Evolutionary conservation across 2,797 vertebrate genomes (phyloP), one percentile per base, ranked within the genome.

Genomic region (Lithobates sylvaticus): DNA sequence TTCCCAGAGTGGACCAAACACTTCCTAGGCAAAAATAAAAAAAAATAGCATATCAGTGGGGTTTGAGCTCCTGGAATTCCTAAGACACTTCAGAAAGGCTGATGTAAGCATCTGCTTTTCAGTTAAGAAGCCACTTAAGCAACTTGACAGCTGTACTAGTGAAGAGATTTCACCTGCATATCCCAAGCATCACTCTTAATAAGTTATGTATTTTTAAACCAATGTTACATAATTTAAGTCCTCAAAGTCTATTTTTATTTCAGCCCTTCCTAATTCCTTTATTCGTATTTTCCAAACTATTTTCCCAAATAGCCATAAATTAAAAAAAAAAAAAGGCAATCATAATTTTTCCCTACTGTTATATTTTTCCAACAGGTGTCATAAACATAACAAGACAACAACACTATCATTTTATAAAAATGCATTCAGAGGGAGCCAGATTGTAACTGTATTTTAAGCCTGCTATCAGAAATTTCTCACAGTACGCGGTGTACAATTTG

Each of bases 381-480:
- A 94, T 93, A 91, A 92, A 90, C 90, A 83, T 67, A 78, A 80
- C 18, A 78, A 32, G 74, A 68, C 54, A 80, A 89, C 84, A 93
- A 84, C 91, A 92, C 84, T 88, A 89, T 91, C 89, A 90, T 93
- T 91, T 89, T 23, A 61, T 91, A 91, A 93, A 93, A 89, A 88
- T 93, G 88, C 81, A 89, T 89, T 89, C 83, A 89, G 72, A 78
- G 84, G 87, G 89, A 92, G 91, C 93, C 94, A 94, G 91, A 93
- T 95, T 90, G 90, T 93, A 94, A 93, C 93, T 92, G 92, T 91
- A 91, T 91, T 93, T 91, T 89, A 93, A 93, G 91, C 90, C 92
- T 90, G 93, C 90, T 69, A 94, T 91, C 89, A 92, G 87, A 91
- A 73, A 88, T 91, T 92, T 93, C 92, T 93, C 92, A 91, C 89